phyloP scores from a whole-genome alignment of 1,140 invertebrate genomes.

The Reticulitermes speratus region DNA sequence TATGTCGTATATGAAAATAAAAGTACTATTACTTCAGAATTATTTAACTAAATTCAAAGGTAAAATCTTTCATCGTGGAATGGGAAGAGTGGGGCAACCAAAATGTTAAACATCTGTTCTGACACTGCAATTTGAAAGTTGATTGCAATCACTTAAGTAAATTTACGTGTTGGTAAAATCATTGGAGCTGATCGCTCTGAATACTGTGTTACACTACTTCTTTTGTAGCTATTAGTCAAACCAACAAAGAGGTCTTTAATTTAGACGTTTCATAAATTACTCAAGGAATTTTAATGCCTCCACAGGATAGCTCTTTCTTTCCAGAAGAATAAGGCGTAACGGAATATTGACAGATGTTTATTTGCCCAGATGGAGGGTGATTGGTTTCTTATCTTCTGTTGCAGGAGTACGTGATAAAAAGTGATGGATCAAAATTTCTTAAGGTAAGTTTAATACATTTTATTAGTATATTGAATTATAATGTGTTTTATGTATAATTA shows the following conservation, averaged over 20 bases:
- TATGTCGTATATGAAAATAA: too few relatives aligned
- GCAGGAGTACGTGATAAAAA: neutral
- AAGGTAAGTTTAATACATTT: neutral
- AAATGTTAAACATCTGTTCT: neutral
- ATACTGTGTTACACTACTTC: neutral
- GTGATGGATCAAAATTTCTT: neutral
- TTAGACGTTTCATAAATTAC: constrained; percentile 3
- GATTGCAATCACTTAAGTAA: neutral
- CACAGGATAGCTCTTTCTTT: neutral
- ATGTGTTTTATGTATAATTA: neutral
- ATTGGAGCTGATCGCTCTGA: neutral
- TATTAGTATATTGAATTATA: neutral
- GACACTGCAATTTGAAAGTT: neutral
- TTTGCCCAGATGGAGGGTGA: neutral
- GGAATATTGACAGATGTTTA: neutral
- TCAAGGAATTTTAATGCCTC: constrained; percentile 15
- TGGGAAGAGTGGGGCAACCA: neutral
- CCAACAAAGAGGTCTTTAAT: neutral
- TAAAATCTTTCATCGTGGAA: too few relatives aligned
- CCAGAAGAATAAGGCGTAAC: neutral
- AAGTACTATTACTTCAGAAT: too few relatives aligned
- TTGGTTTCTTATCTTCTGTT: neutral
- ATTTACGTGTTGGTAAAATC: neutral
- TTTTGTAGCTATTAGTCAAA: neutral
- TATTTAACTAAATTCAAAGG: too few relatives aligned